A percentile compares a stretch with the other conserved stretches of the same genome.
phyloP scores from a whole-genome alignment of 2,797 vertebrate species.

The Paguma larvata region DNA sequence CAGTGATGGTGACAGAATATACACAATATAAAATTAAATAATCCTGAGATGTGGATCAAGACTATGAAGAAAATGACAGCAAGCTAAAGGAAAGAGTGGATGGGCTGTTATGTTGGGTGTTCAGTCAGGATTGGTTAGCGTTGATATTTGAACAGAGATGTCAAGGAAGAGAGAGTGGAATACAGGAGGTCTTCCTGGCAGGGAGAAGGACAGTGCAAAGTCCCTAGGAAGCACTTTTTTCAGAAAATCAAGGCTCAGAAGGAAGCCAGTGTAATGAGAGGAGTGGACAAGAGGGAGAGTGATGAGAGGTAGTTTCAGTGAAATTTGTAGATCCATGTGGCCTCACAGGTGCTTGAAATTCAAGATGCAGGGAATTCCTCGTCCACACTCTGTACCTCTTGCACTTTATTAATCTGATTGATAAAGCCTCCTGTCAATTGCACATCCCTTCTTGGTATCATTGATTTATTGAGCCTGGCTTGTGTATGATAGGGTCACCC shows the following conservation, averaged over 20 bases:
- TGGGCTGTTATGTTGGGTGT: background rate
- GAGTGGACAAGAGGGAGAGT: background rate
- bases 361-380: background rate
- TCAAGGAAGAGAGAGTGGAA: background rate
- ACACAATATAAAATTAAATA: background rate
- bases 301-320: background rate
- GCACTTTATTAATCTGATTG: background rate
- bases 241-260: background rate
- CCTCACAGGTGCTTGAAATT: background rate
- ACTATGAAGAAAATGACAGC: background rate
- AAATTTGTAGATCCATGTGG: background rate
- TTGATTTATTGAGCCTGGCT: background rate
- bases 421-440: background rate
- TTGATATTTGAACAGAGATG: background rate
- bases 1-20: background rate
- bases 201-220: background rate
- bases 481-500: background rate
- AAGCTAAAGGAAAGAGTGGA: background rate
- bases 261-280: background rate
- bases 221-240: background rate
- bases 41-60: background rate
- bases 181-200: background rate
- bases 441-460: background rate
- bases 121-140: background rate
- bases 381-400: background rate